Base-by-base conservation (phyloP, 2,888 invertebrate genomes). In the Rhorus exstirpatorius region DNA sequence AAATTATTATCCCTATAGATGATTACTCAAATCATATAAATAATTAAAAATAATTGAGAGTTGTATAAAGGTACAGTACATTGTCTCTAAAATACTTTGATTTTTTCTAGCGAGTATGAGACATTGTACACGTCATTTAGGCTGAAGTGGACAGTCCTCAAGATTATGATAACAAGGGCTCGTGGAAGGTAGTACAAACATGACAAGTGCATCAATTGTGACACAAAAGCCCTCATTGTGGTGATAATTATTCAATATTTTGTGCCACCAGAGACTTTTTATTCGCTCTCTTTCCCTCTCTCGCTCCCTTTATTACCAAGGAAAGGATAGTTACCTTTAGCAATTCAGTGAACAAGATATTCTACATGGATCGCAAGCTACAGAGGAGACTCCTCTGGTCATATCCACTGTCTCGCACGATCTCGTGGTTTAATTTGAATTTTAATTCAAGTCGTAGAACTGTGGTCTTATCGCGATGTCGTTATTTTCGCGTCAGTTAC, bases 381-480 rank as follows among this genome's bases (percentile, higher is more conserved):
- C 26, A 44, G 19, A 53, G 17, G 10, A 17, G 51, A 61, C 26
- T 70, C 35, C 31, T 38, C 63, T 31, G 44, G 53, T 51, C 53
- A 58, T 71, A 58, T 76, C 71, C 71, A 46, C 31, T 61, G 41
- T 14, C 31, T 41, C 10, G 31, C 41, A 38, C 21, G 72, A 72
- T 67, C 72, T 77, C 41, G 53, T 35, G 67, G 58, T 68, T 77
- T 55, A 78, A 78, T 81, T 78, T 74, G 74, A 74, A 81, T 81
- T 81, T 81, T 58, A 72, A 77, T 81, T 72, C 68, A 35, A 61
- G 67, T 41, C 46, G 24, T 49, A 72, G 38, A 12, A 49, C 38
- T 17, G 35, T 60, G 49, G 49, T 41, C 51, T 67, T 68, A 3
- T 71, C 53, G 35, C 44, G 44, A 35, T 72, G 41, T 76, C 51